Evolutionary conservation across 2,888 invertebrate genomes (phyloP).

Genomic region (Diogma glabrata): DNA sequence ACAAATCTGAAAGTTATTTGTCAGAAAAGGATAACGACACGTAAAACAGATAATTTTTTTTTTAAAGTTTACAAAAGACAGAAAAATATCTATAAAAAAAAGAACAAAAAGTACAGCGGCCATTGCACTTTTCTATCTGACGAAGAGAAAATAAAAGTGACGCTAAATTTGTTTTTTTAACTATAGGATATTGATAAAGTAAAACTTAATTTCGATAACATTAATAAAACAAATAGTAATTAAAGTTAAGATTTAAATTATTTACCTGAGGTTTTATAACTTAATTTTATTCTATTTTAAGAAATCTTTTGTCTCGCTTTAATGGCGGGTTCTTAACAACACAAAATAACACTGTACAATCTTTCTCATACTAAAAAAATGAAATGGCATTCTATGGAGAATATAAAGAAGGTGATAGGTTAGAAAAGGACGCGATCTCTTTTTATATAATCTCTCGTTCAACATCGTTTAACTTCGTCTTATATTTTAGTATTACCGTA

Average conservation of each 20-base stretch:
- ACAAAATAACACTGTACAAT: constrained; percentile 1
- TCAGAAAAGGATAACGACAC: constrained; percentile 10
- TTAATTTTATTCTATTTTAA: constrained; percentile 4
- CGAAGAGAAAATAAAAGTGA: background rate
- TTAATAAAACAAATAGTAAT: no score
- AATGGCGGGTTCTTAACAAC: constrained; percentile 18
- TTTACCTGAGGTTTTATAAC: background rate
- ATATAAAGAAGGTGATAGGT: constrained; percentile 34
- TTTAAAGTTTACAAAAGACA: background rate
- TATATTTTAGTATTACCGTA: no score
- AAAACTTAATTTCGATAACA: no score
- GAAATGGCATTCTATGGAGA: constrained; percentile 37
- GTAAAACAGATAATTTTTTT: background rate
- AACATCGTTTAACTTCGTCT: constrained; percentile 3
- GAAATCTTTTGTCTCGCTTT: constrained; percentile 43
- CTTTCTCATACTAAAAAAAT: constrained; percentile 28
- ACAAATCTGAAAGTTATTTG: no score
- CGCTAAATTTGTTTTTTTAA: background rate
- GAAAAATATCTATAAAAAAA: constrained; percentile 1
- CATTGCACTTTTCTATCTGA: constrained; percentile 9
- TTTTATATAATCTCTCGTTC: constrained; percentile 8
- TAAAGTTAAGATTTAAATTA: background rate
- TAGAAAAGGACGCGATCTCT: constrained; percentile 37
- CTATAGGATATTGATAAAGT: no score
- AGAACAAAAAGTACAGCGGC: background rate